These are phyloP conservation scores for Oreonectes daqikongensis DNA, from an alignment of 2,797 vertebrate genomes.

Conservation along the genomic window DNA sequence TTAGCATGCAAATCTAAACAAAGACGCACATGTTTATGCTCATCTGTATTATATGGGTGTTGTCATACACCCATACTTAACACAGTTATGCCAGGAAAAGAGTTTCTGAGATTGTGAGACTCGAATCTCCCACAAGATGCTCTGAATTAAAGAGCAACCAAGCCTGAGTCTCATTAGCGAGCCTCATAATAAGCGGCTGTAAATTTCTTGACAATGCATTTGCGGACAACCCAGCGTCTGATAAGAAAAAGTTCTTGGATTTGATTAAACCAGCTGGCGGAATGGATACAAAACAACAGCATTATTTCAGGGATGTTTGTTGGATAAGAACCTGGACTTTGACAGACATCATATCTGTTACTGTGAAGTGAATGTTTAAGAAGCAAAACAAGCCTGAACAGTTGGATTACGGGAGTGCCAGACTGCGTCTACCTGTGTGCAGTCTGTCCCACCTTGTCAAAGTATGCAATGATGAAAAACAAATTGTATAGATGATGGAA, in stretches of 20 bases:
- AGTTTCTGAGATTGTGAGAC: constrained; percentile 17
- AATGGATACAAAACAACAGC: constrained; percentile 11
- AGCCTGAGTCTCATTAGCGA: constrained; percentile 50
- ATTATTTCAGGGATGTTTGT: constrained; percentile 16
- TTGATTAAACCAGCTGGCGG: constrained; percentile 18
- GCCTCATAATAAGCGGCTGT: constrained; percentile 46
- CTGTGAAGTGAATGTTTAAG: constrained; percentile 26
- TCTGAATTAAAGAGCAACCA: constrained; percentile 39
- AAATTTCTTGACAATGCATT: constrained; percentile 12
- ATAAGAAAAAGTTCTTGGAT: constrained; percentile 43
- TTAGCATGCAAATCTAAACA: constrained; percentile 26
- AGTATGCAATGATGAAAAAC: constrained; percentile 44
- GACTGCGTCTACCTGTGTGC: constrained; percentile 31
- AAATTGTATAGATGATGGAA: constrained; percentile 42
- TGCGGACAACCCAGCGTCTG: constrained; percentile 20
- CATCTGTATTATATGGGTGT: not conserved
- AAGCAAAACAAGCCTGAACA: constrained; percentile 45
- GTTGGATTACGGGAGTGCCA: constrained; percentile 28
- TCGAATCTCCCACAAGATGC: constrained; percentile 44
- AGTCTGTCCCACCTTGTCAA: constrained; percentile 40
- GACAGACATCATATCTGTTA: too few species aligned
- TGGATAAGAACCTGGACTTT: constrained; percentile 5
- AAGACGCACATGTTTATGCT: constrained; percentile 32
- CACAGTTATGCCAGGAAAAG: constrained; percentile 42
- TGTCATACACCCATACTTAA: constrained; percentile 31